Base-by-base conservation (phyloP, 2,888 invertebrate genomes). In the Drosophila paramelanica region DNA sequence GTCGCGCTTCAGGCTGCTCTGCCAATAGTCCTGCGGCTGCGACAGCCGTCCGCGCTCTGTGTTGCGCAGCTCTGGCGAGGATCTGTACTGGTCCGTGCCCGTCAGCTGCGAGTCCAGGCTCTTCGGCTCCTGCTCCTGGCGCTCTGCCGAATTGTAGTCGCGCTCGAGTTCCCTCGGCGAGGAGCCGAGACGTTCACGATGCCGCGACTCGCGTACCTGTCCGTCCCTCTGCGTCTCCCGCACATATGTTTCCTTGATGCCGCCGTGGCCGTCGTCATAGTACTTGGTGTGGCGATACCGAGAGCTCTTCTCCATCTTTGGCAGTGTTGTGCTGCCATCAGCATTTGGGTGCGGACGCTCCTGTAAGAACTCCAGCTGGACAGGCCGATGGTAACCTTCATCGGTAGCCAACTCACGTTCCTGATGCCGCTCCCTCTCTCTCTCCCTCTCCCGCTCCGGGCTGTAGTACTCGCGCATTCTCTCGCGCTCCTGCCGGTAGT, bases 71-170 rank as follows among this genome's bases (percentile, higher is more conserved):
- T 95, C 94, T 3, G 95, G 95, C 14, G 94, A 94, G 5, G 94
- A 94, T 59, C 93, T 91, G 72, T 93, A 93, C 49, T 88, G 85
- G 72, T 95, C 94, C 68, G 94, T 94, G 42, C 74, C 81, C 20
- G 85, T 89, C 55, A 94, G 93, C 57, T 95, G 93, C 1, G 93
- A 95, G 84, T 95, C 95, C 55, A 95, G 93, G 82, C 95, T 95
- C 76, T 95, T 95, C 36, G 95, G 95, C 88, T 95, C 95, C 17
- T 89, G 89, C 55, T 91, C 91, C 51, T 81, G 80, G 4, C 84
- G 74, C 38, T 89, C 89, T 14, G 67, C 36, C 0, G 82, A 50
- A 5, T 84, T 80, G 42, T 62, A 73, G 3, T 77, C 77, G 4
- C 60, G 55, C 7, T 79, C 49, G 3, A 53, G 59, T 11, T 66